Conservation (phyloP, 2,797 vertebrate species). For the Cygnus olor region DNA sequence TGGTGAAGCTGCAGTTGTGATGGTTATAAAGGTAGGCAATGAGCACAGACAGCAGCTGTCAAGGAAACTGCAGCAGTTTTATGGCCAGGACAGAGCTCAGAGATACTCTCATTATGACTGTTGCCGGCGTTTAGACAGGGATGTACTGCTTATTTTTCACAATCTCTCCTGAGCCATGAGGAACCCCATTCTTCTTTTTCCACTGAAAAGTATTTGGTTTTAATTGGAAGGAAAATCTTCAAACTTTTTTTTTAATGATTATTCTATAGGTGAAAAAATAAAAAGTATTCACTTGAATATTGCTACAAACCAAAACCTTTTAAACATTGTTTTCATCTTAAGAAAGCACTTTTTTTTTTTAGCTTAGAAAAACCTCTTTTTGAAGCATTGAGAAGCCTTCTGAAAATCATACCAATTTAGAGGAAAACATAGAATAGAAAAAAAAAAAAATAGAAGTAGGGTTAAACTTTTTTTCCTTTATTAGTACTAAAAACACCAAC, state of each 20-base stretch:
- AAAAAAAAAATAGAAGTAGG: not conserved
- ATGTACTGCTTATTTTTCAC: not conserved
- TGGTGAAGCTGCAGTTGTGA: not conserved
- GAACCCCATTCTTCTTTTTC: not conserved
- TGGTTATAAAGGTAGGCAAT: not conserved
- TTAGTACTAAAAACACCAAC: not conserved
- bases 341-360: not conserved
- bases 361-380: not conserved
- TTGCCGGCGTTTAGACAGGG: not conserved
- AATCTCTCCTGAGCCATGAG: not conserved
- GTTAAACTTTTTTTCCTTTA: not conserved
- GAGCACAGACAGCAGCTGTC: not conserved
- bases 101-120: not conserved
- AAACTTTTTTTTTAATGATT: not conserved
- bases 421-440: not conserved
- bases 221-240: not conserved
- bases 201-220: not conserved
- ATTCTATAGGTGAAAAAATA: not conserved
- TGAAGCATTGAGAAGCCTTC: not conserved
- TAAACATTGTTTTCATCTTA: not conserved
- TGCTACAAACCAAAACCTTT: not conserved
- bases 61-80: not conserved
- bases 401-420: not conserved
- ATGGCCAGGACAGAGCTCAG: not conserved
- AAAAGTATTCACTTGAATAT: not conserved